These are phyloP conservation scores for Aeoliscus strigatus DNA, from an alignment of 2,797 vertebrate genomes.

Conservation along the genomic window DNA sequence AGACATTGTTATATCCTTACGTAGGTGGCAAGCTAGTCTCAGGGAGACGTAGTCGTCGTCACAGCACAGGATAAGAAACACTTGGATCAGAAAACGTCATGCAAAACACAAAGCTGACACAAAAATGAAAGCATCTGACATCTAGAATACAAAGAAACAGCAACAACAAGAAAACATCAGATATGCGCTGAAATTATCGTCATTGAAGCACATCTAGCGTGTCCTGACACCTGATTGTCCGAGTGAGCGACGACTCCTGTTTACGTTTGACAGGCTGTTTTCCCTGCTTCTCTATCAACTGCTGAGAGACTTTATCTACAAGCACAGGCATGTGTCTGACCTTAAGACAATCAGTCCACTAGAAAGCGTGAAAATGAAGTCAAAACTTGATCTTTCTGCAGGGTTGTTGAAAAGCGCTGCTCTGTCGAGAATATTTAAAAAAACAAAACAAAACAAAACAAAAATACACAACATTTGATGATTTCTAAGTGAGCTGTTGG, in stretches of 20 bases:
- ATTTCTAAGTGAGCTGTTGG: constrained; percentile 14
- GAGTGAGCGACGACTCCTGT: constrained; percentile 15
- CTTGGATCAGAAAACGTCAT: constrained; percentile 60
- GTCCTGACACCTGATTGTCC: constrained; percentile 56
- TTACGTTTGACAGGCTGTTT: constrained; percentile 26
- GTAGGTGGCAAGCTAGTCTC: constrained; percentile 17
- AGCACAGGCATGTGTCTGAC: constrained; percentile 38
- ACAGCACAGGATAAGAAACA: constrained; percentile 55
- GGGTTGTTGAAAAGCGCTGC: constrained; percentile 18
- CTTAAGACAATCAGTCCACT: constrained; percentile 38
- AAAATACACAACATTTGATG: too few relatives aligned
- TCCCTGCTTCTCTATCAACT: constrained; percentile 18
- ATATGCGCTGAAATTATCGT: constrained; percentile 30
- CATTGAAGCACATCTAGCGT: constrained; percentile 13
- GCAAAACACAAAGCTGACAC: constrained; percentile 46
- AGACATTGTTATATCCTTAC: constrained; percentile 34
- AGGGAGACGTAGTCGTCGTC: constrained; percentile 18
- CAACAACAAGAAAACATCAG: constrained; percentile 17
- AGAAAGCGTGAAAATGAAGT: constrained; percentile 16
- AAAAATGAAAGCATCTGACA: constrained; percentile 36
- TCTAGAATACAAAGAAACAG: constrained; percentile 35
- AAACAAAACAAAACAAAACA: constrained; percentile 25
- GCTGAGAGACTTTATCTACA: constrained; percentile 34
- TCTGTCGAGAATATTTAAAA: constrained; percentile 22
- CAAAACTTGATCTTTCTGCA: constrained; percentile 20